Conservation (phyloP, 2,888 invertebrate genomes). For the Liposcelis brunnea region DNA sequence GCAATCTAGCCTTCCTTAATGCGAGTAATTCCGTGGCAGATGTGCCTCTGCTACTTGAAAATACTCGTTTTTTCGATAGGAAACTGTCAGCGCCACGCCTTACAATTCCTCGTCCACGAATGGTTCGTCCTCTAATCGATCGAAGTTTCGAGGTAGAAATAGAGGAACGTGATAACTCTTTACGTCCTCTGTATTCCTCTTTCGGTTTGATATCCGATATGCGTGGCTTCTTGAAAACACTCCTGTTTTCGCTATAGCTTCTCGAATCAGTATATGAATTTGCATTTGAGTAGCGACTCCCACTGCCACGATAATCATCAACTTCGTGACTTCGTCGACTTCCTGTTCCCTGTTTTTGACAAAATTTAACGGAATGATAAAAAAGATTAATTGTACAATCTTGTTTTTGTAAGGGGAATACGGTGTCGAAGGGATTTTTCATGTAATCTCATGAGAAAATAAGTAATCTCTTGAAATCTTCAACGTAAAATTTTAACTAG, state of each 20-base stretch:
- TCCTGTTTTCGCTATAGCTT: background rate
- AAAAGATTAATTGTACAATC: background rate
- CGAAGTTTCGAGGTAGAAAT: no score
- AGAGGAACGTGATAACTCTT: background rate
- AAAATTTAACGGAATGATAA: background rate
- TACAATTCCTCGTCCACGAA: no score
- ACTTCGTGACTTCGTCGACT: background rate
- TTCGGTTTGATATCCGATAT: background rate
- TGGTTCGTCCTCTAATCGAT: no score
- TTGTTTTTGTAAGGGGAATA: background rate
- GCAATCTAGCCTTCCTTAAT: slow-evolving; percentile 2
- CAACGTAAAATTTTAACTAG: no score
- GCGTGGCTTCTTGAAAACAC: slow-evolving; percentile 5
- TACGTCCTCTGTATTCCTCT: background rate
- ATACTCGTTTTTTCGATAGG: no score
- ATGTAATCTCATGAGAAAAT: no score
- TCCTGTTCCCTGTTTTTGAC: background rate
- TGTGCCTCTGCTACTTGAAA: background rate
- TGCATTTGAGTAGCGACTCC: background rate
- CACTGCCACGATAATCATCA: background rate
- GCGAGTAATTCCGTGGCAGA: slow-evolving; percentile 4
- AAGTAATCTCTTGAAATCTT: no score
- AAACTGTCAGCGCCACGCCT: no score
- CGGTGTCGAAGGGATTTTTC: no score
- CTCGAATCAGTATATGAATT: background rate